Percentiles rank a stretch among this genome's conserved stretches.
These are phyloP conservation scores for Melinaea menophilus DNA, from an alignment of 2,888 invertebrate genomes.

Conservation along the genomic window DNA sequence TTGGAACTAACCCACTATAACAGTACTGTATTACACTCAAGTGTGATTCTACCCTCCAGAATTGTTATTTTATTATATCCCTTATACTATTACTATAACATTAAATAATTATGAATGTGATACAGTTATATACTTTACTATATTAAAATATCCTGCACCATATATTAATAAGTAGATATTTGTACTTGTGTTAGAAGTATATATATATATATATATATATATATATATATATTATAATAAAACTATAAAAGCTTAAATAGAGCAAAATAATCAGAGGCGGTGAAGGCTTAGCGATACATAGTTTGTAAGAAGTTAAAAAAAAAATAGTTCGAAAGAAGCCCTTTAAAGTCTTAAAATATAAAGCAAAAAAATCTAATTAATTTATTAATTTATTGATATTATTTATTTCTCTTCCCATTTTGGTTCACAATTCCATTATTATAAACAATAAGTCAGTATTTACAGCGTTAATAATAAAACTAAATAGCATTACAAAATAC, in stretches of 20 bases:
- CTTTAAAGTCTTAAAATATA: background rate
- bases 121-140: background rate
- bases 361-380: background rate
- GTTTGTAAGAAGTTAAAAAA: background rate
- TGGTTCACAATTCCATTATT: background rate
- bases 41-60: background rate
- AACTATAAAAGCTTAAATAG: background rate
- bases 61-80: background rate
- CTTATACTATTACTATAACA: background rate
- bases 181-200: too few species aligned
- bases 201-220: background rate
- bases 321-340: background rate
- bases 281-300: background rate
- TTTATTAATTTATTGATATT: background rate
- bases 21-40: constrained; percentile 4
- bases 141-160: background rate
- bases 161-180: background rate
- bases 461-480: constrained; percentile 43
- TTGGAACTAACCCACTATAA: constrained; percentile 1
- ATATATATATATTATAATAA: background rate
- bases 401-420: background rate
- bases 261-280: background rate
- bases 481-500: constrained; percentile 55
- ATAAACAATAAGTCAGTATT: constrained; percentile 8
- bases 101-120: constrained; percentile 1